Evolutionary conservation across 2,888 invertebrate genomes (phyloP).

Genomic region (Tipula unca): DNA sequence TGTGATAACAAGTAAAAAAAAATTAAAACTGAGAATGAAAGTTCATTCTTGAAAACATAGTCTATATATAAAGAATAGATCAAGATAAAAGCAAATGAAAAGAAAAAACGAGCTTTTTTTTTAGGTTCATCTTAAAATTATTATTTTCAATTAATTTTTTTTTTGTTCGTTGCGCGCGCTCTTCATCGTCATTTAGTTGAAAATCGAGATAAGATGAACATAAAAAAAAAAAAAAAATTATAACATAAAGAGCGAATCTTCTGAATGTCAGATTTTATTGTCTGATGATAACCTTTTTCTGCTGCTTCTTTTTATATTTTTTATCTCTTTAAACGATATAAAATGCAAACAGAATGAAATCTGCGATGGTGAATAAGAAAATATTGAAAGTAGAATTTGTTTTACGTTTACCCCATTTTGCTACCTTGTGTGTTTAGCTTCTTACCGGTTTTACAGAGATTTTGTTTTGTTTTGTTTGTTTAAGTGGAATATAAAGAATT

Average conservation of each 20-base stretch:
- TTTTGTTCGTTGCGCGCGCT: background rate
- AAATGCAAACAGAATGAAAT: background rate
- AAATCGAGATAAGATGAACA: background rate
- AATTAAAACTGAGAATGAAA: background rate
- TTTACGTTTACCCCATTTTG: background rate
- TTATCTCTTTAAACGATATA: background rate
- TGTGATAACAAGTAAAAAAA: background rate
- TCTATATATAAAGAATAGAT: background rate
- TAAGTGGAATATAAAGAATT: background rate
- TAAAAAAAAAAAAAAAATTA: background rate
- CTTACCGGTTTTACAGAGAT: background rate
- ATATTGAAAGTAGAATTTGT: background rate
- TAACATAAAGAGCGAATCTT: background rate
- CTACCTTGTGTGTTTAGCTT: background rate
- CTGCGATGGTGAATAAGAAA: background rate
- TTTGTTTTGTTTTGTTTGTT: background rate
- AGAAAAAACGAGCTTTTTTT: background rate
- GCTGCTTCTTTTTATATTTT: background rate
- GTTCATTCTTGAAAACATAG: background rate
- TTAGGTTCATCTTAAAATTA: background rate
- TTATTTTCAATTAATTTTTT: slow-evolving; percentile 8
- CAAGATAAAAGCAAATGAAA: background rate
- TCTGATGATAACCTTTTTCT: slow-evolving; percentile 2
- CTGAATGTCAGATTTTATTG: background rate
- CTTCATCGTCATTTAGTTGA: slow-evolving; percentile 8